These are phyloP conservation scores for Brachyptera risi DNA, from an alignment of 2,888 invertebrate species.

Conservation along the genomic window DNA sequence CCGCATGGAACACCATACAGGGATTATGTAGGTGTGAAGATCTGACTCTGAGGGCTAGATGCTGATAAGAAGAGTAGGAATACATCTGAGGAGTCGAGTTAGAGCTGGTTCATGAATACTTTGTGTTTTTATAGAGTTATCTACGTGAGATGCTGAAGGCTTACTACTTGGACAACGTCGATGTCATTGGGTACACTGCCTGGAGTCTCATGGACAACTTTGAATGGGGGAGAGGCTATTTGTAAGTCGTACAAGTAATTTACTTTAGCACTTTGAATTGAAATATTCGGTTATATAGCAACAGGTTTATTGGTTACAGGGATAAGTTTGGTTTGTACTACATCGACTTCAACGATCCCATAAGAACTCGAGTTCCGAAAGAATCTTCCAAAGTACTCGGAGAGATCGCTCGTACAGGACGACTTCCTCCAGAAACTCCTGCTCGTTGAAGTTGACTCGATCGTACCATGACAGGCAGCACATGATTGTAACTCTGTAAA, in stretches of 20 bases:
- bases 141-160: conserved; percentile 28
- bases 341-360: conserved; percentile 8
- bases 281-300: not conserved
- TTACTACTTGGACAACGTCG: conserved; percentile 24
- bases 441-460: too few relatives aligned
- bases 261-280: too few relatives aligned
- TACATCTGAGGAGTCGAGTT: too few relatives aligned
- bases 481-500: too few relatives aligned
- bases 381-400: conserved; percentile 1
- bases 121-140: conserved; percentile 28
- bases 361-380: not conserved
- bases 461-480: too few relatives aligned
- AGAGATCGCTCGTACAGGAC: not conserved
- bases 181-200: too few relatives aligned
- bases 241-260: too few relatives aligned
- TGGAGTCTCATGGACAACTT: conserved; percentile 47
- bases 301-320: not conserved
- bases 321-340: conserved; percentile 6
- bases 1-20: too few relatives aligned
- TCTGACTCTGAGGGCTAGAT: too few relatives aligned
- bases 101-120: too few relatives aligned
- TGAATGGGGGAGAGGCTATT: conserved; percentile 44
- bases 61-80: too few relatives aligned
- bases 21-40: too few relatives aligned
- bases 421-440: conserved; percentile 11